Evolutionary conservation across 2,888 invertebrate species (phyloP), one percentile per base, ranked within the genome.

Genomic region (Helicoverpa assulta): DNA sequence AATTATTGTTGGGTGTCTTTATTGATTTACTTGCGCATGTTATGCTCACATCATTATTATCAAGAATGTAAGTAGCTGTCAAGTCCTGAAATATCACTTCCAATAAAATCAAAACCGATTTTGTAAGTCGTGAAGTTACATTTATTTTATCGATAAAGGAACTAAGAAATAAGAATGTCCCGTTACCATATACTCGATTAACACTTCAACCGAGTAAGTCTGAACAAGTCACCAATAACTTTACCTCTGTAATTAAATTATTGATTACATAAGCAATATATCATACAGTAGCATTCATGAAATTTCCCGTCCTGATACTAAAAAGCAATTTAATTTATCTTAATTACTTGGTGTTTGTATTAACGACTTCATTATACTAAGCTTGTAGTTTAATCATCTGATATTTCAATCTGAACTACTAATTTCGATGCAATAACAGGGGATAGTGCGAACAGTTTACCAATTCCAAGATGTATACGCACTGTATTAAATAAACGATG

Each of bases 321-420:
- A 72, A 78, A 52, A 75, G 66, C 43, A 78, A 72, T 81, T 74
- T 14, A 61, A 77, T 76, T 78, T 80, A 83, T 82, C 82, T 85
- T 70, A 78, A 80, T 85, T 80, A 76, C 78, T 66, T 71, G 56
- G 33, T 51, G 57, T 61, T 76, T 63, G 73, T 85, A 82, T 81
- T 82, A 67, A 85, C 74, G 71, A 70, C 64, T 85, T 67, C 64
- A 82, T 83, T 80, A 77, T 72, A 62, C 56, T 70, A 61, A 67
- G 56, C 54, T 26, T 54, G 58, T 63, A 21, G 60, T 76, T 77
- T 75, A 85, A 84, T 81, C 64, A 72, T 70, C 72, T 84, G 83
- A 83, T 84, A 84, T 64, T 86, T 74, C 85, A 81, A 82, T 79
- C 83, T 64, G 65, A 73, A 73, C 75, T 76, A 78, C 82, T 85